Evolutionary conservation across 1,140 invertebrate genomes (phyloP).

Genomic region (Amyelois transitella): DNA sequence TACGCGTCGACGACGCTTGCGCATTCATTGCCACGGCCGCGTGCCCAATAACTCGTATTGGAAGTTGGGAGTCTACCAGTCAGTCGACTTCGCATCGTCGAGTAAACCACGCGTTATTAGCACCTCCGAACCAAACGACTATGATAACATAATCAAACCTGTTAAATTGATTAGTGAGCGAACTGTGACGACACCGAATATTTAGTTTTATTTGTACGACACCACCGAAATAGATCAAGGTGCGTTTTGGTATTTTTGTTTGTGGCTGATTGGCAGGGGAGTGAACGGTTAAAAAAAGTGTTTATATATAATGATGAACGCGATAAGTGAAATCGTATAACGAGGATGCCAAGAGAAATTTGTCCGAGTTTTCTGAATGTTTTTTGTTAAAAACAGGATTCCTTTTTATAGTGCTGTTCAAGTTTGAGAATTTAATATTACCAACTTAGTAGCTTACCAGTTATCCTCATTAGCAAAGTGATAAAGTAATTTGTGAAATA

Average conservation of each 20-base stretch:
- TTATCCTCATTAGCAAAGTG: too few relatives aligned
- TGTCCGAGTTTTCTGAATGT: background rate
- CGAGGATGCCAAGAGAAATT: background rate
- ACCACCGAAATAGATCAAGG: slow-evolving; percentile 4
- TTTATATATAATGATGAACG: background rate
- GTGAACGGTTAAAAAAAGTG: slow-evolving; percentile 1
- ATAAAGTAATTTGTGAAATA: too few relatives aligned
- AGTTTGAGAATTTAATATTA: too few relatives aligned
- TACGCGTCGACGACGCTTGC: slow-evolving; percentile 2
- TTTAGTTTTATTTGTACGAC: background rate
- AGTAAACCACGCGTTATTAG: background rate
- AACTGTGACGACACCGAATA: background rate
- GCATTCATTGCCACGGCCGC: slow-evolving; percentile 28
- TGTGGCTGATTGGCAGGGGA: background rate
- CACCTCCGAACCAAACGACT: background rate
- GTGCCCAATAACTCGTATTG: slow-evolving; percentile 3
- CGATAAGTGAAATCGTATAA: background rate
- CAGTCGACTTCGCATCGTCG: slow-evolving; percentile 12
- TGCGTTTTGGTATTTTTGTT: slow-evolving; percentile 1
- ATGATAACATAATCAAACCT: slow-evolving; percentile 2
- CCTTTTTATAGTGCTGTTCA: too few relatives aligned
- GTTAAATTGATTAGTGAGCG: background rate
- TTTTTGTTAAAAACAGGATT: too few relatives aligned
- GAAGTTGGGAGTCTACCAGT: background rate
- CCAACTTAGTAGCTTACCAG: too few relatives aligned